Conservation (phyloP, 2,888 invertebrate genomes). For the Oligia fasciuncula region DNA sequence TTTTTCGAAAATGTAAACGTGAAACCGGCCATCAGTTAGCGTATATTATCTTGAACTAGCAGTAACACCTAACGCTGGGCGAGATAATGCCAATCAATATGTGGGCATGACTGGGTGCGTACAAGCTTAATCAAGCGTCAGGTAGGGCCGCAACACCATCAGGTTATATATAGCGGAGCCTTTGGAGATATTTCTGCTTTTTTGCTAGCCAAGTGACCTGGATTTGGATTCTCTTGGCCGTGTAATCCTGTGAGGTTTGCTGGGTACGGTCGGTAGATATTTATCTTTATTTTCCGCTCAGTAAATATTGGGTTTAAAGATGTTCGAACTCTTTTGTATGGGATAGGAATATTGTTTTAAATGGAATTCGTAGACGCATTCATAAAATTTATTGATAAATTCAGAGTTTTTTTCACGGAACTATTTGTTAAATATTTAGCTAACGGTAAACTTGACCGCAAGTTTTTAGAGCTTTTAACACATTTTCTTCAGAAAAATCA, state of each 20-base stretch:
- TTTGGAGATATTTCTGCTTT: slow-evolving; percentile 68
- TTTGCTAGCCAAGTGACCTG: slow-evolving; percentile 71
- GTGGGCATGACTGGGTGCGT: slow-evolving; percentile 76
- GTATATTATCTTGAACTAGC: slow-evolving; percentile 86
- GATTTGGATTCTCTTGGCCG: slow-evolving; percentile 60
- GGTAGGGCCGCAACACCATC: slow-evolving; percentile 64
- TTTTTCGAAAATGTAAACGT: slow-evolving; percentile 61
- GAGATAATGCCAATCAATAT: slow-evolving; percentile 86
- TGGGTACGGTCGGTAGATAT: slow-evolving; percentile 8
- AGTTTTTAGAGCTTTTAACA: background rate
- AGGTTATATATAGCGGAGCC: slow-evolving; percentile 73
- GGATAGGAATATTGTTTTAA: background rate
- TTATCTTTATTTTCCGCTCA: slow-evolving; percentile 36
- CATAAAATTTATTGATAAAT: background rate
- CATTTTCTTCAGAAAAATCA: slow-evolving; percentile 12
- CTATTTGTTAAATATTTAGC: background rate
- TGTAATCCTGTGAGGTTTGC: slow-evolving; percentile 59
- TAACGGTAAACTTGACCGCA: background rate
- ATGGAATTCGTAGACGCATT: background rate
- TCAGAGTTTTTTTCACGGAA: background rate
- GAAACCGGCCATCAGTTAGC: slow-evolving; percentile 82
- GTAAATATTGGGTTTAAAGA: background rate
- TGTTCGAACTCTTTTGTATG: background rate
- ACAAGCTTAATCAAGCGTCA: slow-evolving; percentile 80
- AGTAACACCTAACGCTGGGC: slow-evolving; percentile 67